Conservation (phyloP, 2,888 invertebrate genomes). For the Andrena camellia region DNA sequence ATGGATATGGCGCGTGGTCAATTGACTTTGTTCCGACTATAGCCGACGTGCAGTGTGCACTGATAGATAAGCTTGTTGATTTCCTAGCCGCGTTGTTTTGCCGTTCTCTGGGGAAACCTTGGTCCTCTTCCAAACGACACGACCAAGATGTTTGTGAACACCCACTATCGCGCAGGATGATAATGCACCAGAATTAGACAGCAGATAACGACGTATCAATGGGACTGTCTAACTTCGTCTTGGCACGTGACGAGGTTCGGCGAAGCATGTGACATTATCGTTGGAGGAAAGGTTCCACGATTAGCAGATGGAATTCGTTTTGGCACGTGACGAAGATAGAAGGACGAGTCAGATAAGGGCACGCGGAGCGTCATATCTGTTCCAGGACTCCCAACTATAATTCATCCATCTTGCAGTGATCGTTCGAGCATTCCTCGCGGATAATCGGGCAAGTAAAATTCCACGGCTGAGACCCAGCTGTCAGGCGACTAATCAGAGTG, state of each 20-base stretch:
- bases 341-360: too few species aligned
- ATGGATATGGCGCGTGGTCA: neutral
- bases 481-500: neutral
- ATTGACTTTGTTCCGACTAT: neutral
- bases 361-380: too few species aligned
- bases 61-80: neutral
- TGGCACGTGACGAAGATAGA: constrained; percentile 10
- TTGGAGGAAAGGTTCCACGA: neutral
- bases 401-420: too few species aligned
- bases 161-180: neutral
- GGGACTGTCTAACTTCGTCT: neutral
- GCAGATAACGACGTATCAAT: neutral
- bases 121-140: neutral
- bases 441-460: neutral
- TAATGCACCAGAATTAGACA: neutral
- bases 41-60: neutral
- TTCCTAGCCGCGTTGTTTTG: neutral
- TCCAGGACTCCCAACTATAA: too few species aligned
- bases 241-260: neutral
- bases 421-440: too few species aligned
- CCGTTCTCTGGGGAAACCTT: neutral
- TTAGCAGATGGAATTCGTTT: neutral
- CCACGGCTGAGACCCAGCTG: neutral
- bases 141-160: neutral
- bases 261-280: neutral